Percentiles rank a stretch among this genome's conserved stretches.
phyloP scores from a whole-genome alignment of 2,797 vertebrate species.

The Apogon hyalosoma region DNA sequence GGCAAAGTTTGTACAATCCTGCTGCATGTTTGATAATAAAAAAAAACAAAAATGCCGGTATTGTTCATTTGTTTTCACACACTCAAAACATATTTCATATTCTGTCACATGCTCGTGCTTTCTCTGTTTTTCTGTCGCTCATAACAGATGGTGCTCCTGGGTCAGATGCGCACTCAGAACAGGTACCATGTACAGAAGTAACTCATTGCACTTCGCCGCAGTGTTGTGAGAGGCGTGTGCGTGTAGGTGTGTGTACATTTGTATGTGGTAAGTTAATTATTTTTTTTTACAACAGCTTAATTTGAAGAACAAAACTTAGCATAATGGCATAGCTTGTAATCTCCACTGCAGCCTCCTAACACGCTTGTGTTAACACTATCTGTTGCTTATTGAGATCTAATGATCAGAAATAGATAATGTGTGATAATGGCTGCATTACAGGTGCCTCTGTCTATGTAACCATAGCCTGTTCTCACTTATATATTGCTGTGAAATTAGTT shows the following conservation, averaged over 20 bases:
- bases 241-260: too few relatives aligned
- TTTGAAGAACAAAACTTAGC: constrained; percentile 34
- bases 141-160: constrained; percentile 50
- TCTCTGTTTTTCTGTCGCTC: constrained; percentile 25
- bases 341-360: constrained; percentile 22
- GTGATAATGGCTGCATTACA: constrained; percentile 19
- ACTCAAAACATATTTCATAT: constrained; percentile 27
- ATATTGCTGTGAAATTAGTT: constrained; percentile 24
- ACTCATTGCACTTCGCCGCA: constrained; percentile 28
- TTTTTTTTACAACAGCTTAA: constrained; percentile 26
- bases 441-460: constrained; percentile 20
- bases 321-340: constrained; percentile 26
- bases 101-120: constrained; percentile 31
- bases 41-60: constrained; percentile 1
- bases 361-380: constrained; percentile 25
- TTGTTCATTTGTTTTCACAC: constrained; percentile 24
- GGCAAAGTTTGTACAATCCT: constrained; percentile 7
- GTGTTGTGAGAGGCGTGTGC: constrained; percentile 3
- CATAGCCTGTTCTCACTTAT: constrained; percentile 14
- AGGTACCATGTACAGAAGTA: constrained; percentile 30
- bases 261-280: not conserved
- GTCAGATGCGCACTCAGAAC: constrained; percentile 40
- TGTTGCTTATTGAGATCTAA: constrained; percentile 32
- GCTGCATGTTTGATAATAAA: constrained; percentile 9
- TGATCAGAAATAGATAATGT: constrained; percentile 40